Percentiles rank a stretch among this genome's conserved stretches.
Evolutionary conservation across 2,888 invertebrate genomes (phyloP).

Genomic region (Eilema depressum): DNA sequence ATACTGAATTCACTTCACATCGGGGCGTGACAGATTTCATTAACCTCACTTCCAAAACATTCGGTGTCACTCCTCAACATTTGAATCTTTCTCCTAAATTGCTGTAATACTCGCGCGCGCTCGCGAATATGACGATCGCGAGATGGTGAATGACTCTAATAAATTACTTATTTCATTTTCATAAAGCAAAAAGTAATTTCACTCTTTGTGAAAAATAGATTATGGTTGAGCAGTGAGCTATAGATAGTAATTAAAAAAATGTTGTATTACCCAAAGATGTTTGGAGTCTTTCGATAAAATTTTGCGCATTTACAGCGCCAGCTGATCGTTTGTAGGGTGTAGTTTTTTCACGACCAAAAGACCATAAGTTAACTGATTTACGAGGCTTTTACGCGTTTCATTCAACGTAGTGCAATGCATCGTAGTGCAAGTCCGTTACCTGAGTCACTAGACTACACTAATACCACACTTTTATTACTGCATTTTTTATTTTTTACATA

Average conservation of each 20-base stretch:
- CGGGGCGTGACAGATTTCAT: neutral
- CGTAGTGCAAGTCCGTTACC: too few species aligned
- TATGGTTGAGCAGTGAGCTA: too few species aligned
- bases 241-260: too few species aligned
- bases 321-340: neutral
- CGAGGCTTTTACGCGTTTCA: too few species aligned
- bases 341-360: neutral
- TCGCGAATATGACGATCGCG: too few species aligned
- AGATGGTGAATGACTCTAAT: too few species aligned
- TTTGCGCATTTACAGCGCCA: neutral
- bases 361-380: neutral
- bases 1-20: neutral
- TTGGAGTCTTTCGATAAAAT: neutral
- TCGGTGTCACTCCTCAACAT: neutral
- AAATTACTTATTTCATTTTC: too few species aligned
- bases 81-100: neutral
- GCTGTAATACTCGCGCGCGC: too few species aligned
- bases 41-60: neutral
- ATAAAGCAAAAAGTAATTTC: slow-evolving; percentile 1
- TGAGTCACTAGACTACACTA: too few species aligned
- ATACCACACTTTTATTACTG: too few species aligned
- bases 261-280: neutral
- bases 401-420: too few species aligned
- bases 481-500: neutral
- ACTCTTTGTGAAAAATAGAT: neutral